These are phyloP conservation scores for Lasioglossum vierecki DNA, from an alignment of 2,888 invertebrate species.

Conservation along the genomic window DNA sequence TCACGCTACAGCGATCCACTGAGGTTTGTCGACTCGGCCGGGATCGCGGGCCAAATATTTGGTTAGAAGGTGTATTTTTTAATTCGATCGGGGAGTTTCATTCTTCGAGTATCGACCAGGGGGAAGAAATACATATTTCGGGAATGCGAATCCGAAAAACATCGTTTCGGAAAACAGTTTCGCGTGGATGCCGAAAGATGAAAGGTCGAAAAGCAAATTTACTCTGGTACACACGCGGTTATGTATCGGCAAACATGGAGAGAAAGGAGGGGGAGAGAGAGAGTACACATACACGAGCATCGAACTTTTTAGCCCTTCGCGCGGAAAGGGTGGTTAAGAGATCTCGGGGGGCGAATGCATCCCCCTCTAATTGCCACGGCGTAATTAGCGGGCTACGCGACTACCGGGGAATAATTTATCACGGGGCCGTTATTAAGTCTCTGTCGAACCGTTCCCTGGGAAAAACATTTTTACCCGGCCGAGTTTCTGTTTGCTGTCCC, in stretches of 20 bases:
- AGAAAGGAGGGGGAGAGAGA: not conserved
- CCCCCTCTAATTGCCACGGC: constrained; percentile 58
- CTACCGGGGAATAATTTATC: constrained; percentile 63
- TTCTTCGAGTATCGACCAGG: not conserved
- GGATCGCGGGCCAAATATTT: not conserved
- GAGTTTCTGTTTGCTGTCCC: constrained; percentile 27
- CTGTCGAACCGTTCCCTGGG: constrained; percentile 39
- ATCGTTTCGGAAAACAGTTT: not conserved
- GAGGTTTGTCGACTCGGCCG: not conserved
- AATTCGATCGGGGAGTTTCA: not conserved
- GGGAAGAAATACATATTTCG: not conserved
- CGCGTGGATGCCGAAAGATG: not conserved
- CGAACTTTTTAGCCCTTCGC: constrained; percentile 42
- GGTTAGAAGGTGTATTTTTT: not conserved
- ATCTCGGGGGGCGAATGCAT: constrained; percentile 65
- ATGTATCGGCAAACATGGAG: not conserved
- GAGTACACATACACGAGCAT: not conserved
- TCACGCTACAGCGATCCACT: not conserved
- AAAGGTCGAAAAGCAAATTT: constrained; percentile 32
- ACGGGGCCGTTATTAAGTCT: constrained; percentile 55
- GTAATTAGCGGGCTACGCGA: constrained; percentile 60
- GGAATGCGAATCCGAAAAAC: not conserved
- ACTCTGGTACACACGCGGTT: not conserved
- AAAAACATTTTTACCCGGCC: constrained; percentile 33
- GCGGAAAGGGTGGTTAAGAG: constrained; percentile 45